Conservation (phyloP, 2,113 vertebrate genomes). For the Psittacus erithacus region DNA sequence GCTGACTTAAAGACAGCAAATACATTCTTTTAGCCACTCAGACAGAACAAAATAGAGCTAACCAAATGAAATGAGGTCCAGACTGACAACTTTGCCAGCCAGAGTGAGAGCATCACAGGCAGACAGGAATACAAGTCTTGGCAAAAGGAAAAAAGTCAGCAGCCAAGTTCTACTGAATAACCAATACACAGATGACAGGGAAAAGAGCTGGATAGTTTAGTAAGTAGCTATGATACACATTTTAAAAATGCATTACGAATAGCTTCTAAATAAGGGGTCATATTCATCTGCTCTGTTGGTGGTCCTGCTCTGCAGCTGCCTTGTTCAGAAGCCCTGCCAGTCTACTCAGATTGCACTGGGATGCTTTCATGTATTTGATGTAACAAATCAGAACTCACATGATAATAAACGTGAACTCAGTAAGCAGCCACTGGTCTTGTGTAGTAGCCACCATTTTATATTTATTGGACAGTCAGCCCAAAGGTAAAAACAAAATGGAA, state of each 20-base stretch:
- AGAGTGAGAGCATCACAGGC: not conserved
- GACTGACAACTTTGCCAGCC: constrained; percentile 4
- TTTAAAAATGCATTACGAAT: not conserved
- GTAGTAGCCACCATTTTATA: not conserved
- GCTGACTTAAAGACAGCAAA: not conserved
- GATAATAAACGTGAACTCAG: not conserved
- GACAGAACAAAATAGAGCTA: not conserved
- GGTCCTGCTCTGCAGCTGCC: constrained; percentile 1
- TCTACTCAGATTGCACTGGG: constrained; percentile 10
- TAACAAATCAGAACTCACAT: not conserved
- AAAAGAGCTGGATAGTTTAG: not conserved
- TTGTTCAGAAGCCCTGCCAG: not conserved
- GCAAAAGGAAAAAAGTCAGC: constrained; percentile 3
- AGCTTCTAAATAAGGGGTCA: constrained; percentile 39
- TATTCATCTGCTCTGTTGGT: constrained; percentile 26
- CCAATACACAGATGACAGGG: not conserved
- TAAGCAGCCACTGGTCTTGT: not conserved
- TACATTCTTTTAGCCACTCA: not conserved
- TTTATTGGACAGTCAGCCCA: not conserved
- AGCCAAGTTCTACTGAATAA: constrained; percentile 47
- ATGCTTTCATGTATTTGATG: not conserved
- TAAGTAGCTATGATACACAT: not conserved
- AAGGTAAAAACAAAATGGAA: not conserved
- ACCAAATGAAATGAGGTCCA: not conserved
- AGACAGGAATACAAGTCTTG: not conserved